Conservation (phyloP, 2,797 vertebrate species). For the Danio tinwini region DNA sequence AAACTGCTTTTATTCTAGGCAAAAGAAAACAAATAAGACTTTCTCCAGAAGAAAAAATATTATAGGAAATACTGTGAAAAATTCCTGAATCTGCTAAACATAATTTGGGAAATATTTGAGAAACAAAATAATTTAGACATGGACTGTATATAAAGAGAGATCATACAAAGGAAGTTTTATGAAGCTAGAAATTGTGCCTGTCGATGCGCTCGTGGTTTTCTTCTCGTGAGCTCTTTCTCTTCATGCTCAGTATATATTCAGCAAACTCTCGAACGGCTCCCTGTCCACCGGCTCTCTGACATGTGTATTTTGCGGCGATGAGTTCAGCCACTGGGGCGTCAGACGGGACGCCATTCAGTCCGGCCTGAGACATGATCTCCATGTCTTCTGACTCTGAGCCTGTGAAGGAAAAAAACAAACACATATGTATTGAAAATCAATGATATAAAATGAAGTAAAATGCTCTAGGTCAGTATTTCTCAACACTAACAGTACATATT, state of each 20-base stretch:
- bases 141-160: no score
- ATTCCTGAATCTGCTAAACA: no score
- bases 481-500: no score
- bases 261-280: conserved; percentile 47
- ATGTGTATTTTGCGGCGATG: conserved; percentile 42
- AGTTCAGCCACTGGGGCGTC: conserved; percentile 6
- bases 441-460: not conserved
- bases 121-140: no score
- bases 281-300: conserved; percentile 21
- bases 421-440: no score
- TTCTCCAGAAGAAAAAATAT: no score
- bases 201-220: conserved; percentile 22
- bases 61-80: no score
- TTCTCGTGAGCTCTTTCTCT: not conserved
- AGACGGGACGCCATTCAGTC: conserved; percentile 31
- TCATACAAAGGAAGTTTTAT: no score
- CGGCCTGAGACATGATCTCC: conserved; percentile 42
- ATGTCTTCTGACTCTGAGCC: conserved; percentile 44
- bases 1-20: no score
- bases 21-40: no score
- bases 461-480: no score
- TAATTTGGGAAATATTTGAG: no score
- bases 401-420: not conserved
- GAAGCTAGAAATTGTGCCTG: not conserved
- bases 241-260: conserved; percentile 27